Conservation (phyloP, 2,888 invertebrate genomes). For the Zygothrica quintamaculata region DNA sequence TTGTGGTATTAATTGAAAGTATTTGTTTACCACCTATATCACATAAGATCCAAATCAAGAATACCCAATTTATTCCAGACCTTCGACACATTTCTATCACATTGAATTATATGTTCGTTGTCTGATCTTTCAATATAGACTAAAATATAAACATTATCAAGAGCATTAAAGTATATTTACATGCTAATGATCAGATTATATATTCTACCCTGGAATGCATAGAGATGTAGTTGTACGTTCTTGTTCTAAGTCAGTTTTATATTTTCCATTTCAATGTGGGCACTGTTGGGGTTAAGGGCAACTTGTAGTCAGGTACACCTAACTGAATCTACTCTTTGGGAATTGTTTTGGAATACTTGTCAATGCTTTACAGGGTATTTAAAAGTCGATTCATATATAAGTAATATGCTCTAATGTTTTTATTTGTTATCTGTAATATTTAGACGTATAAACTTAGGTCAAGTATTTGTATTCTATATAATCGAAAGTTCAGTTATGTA, state of each 20-base stretch:
- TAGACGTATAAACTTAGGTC: conserved; percentile 38
- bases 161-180: neutral
- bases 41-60: conserved; percentile 6
- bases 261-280: too few relatives aligned
- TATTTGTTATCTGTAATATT: conserved; percentile 40
- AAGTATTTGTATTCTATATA: conserved; percentile 23
- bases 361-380: too few relatives aligned
- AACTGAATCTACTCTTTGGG: too few relatives aligned
- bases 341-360: too few relatives aligned
- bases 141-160: conserved; percentile 18
- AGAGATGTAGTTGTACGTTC: too few relatives aligned
- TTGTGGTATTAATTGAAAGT: too few relatives aligned
- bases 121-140: conserved; percentile 29
- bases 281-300: too few relatives aligned
- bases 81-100: conserved; percentile 8
- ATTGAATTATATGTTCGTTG: neutral
- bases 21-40: too few relatives aligned
- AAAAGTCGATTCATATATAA: too few relatives aligned
- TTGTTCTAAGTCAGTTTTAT: too few relatives aligned
- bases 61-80: neutral
- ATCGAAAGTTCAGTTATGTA: neutral
- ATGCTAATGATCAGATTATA: conserved; percentile 8
- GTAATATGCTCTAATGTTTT: too few relatives aligned
- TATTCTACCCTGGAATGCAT: conserved; percentile 8
- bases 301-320: too few relatives aligned